Base-by-base conservation (phyloP, 2,888 invertebrate species). In the Ochropacha duplaris region DNA sequence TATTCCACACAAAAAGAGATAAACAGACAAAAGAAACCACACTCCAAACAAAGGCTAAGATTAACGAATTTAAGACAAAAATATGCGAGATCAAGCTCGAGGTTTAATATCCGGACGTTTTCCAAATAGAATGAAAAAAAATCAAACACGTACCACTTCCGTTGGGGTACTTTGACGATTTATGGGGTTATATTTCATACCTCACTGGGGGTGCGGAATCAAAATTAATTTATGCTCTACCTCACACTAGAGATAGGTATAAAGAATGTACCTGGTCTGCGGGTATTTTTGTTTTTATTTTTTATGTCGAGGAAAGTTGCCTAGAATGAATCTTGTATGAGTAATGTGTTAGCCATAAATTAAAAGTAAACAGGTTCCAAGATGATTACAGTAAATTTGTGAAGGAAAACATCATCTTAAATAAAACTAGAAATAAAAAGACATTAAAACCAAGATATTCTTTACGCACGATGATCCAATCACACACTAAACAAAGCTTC, bases 51-150 rank as follows among this genome's bases (percentile, higher is more conserved):
- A 44, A 19, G 19, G 44, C 11, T 31, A 54, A 52, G 55, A 59
- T 56, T 39, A 56, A 28, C 50, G 55, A 1, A 57, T 57, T 50
- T 49, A 56, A 52, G 19, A 44, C 16, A 44, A 44, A 39, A 44
- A 44, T 44, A 44, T 44, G 44, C 9, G 39, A 44, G 44, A 44
- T 19, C 55, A 55, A 57, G 54, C 57, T 60, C 56, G 54, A 39
- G 59, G 59, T 58, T 68, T 69, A 69, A 72, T 69, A 72, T 71
- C 71, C 71, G 69, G 65, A 57, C 54, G 55, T 60, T 31, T 55
- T 34, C 56, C 58, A 34, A 52, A 64, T 66, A 62, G 66, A 66
- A 66, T 66, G 52, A 66, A 31, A 52, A 61, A 66, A 31, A 52
- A 22, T 52, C 31, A 34, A 52, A 36, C 39, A 39, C 52, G 54